Conservation (phyloP, 2,888 invertebrate genomes). For the Meliscaeva auricollis region DNA sequence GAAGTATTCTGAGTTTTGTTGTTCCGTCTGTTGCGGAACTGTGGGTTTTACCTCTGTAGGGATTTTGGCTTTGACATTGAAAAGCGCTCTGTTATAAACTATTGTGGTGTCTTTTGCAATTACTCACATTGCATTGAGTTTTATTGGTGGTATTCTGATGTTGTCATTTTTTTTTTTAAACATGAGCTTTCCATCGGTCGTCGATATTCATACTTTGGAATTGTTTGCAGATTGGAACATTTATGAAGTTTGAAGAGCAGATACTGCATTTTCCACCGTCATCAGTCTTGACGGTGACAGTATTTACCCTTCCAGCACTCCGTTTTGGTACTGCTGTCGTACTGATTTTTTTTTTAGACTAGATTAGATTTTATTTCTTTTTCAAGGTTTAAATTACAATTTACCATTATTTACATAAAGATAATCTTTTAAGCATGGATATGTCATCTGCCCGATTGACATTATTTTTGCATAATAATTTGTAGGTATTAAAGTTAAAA, state of each 20-base stretch:
- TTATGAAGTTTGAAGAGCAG: neutral
- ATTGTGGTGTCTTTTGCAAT: neutral
- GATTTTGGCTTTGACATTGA: neutral
- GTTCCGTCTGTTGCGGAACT: neutral
- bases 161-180: neutral
- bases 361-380: no score
- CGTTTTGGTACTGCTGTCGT: no score
- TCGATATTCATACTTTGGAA: neutral
- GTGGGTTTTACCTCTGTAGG: no score
- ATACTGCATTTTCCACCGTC: neutral
- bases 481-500: no score
- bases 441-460: no score
- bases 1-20: constrained; percentile 1
- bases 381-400: no score
- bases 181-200: constrained; percentile 6
- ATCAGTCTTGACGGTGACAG: neutral
- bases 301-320: neutral
- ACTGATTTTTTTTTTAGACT: no score
- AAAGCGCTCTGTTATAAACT: neutral
- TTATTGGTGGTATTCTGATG: neutral
- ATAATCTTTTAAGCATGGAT: no score
- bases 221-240: neutral
- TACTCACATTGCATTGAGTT: neutral
- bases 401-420: no score
- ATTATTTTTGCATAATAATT: no score